Evolutionary conservation across 2,888 invertebrate species (phyloP).

Genomic region (Polia nebulosa): DNA sequence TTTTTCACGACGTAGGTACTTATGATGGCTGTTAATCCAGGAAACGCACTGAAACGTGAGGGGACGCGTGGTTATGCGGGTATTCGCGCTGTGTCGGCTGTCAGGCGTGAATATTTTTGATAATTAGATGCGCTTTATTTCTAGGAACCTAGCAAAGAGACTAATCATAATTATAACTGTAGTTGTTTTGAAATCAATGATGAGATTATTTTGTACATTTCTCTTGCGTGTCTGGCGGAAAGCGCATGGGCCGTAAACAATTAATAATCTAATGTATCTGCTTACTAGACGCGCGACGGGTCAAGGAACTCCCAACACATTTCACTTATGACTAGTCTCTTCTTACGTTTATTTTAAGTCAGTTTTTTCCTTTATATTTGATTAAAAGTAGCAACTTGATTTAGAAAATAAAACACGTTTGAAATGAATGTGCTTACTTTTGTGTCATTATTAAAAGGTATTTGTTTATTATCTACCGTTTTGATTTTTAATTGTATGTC

Average conservation of each 20-base stretch:
- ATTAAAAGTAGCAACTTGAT: conserved; percentile 18
- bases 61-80: too few species aligned
- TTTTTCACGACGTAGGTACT: not conserved
- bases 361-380: not conserved
- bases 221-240: too few species aligned
- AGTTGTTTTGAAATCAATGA: not conserved
- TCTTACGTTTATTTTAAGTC: not conserved
- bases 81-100: conserved; percentile 1
- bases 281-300: too few species aligned
- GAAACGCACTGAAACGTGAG: too few species aligned
- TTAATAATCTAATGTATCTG: too few species aligned
- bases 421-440: not conserved
- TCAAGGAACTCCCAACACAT: not conserved
- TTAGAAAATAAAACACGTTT: not conserved
- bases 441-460: not conserved
- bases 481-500: not conserved
- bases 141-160: conserved; percentile 4
- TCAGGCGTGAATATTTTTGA: conserved; percentile 25
- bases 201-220: conserved; percentile 1
- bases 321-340: conserved; percentile 20
- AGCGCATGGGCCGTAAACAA: too few species aligned
- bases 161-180: conserved; percentile 13
- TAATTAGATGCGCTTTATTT: conserved; percentile 35
- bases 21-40: not conserved
- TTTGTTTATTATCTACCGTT: not conserved